These are phyloP conservation scores for Muscidifurax raptorellus DNA, from an alignment of 1,140 invertebrate species.

Conservation along the genomic window DNA sequence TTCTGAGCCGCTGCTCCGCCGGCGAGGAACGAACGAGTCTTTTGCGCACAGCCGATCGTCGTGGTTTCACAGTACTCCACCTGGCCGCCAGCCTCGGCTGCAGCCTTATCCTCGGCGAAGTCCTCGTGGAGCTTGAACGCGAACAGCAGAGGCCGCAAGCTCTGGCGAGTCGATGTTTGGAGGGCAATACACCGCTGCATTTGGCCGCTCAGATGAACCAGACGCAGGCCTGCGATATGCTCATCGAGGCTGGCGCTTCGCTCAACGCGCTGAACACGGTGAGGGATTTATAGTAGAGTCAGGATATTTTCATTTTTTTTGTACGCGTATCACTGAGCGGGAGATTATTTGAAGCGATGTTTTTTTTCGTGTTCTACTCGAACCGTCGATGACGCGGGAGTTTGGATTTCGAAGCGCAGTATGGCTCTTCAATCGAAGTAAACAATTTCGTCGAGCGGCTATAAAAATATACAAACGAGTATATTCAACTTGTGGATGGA, in stretches of 20 bases:
- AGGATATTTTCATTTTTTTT: conserved; percentile 48
- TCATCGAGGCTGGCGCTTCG: conserved; percentile 83
- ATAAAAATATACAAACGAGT: no score
- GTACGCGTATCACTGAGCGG: no score
- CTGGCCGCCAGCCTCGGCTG: conserved; percentile 85
- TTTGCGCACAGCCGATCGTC: neutral
- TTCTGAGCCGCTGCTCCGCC: neutral
- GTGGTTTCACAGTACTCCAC: conserved; percentile 77
- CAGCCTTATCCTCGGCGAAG: conserved; percentile 80
- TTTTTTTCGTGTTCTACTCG: no score
- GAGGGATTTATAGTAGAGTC: conserved; percentile 58
- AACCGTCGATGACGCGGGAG: no score
- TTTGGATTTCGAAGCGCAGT: no score
- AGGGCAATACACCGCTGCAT: conserved; percentile 86
- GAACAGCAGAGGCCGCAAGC: neutral
- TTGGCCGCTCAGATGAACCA: conserved; percentile 84
- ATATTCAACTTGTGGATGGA: no score
- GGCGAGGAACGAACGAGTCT: neutral
- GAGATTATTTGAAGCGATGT: no score
- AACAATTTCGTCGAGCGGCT: no score
- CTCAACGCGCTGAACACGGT: conserved; percentile 85
- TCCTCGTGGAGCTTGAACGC: neutral
- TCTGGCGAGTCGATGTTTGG: neutral
- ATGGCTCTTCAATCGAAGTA: no score
- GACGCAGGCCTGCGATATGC: conserved; percentile 81